Conservation (phyloP, 2,113 vertebrate species). For the Podilymbus podiceps region DNA sequence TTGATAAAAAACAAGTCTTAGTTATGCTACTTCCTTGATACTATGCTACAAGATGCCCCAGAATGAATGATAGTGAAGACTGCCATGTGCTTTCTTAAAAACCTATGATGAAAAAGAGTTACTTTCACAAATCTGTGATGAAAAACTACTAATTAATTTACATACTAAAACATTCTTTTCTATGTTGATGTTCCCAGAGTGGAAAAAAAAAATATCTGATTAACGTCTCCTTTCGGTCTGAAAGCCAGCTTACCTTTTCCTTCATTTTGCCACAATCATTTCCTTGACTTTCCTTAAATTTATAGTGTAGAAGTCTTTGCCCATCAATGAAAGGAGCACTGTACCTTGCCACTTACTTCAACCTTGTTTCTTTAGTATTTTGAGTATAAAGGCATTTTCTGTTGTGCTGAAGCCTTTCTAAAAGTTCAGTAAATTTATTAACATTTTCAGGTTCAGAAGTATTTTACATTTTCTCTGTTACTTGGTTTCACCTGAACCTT, state of each 20-base stretch:
- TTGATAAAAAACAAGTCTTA: background rate
- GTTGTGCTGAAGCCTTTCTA: background rate
- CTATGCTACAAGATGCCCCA: background rate
- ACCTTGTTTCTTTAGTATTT: background rate
- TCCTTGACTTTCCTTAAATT: background rate
- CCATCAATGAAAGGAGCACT: background rate
- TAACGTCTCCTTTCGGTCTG: background rate
- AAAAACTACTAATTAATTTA: background rate
- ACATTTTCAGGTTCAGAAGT: fast-evolving
- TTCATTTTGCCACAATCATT: background rate
- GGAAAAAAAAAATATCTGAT: background rate
- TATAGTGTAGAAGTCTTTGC: background rate
- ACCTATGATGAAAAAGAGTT: background rate
- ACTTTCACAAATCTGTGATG: background rate
- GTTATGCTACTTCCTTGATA: background rate
- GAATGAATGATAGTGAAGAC: background rate
- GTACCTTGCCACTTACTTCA: background rate
- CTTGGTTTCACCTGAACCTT: background rate
- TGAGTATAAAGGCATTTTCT: background rate
- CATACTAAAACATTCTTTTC: background rate
- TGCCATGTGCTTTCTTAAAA: background rate
- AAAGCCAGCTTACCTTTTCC: background rate
- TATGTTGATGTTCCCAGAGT: background rate
- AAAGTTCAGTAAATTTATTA: background rate
- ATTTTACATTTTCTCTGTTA: background rate